Percentiles rank a stretch among this genome's conserved stretches.
Evolutionary conservation across 2,888 invertebrate species (phyloP).

Genomic region (Cremastobaeus sp.): DNA sequence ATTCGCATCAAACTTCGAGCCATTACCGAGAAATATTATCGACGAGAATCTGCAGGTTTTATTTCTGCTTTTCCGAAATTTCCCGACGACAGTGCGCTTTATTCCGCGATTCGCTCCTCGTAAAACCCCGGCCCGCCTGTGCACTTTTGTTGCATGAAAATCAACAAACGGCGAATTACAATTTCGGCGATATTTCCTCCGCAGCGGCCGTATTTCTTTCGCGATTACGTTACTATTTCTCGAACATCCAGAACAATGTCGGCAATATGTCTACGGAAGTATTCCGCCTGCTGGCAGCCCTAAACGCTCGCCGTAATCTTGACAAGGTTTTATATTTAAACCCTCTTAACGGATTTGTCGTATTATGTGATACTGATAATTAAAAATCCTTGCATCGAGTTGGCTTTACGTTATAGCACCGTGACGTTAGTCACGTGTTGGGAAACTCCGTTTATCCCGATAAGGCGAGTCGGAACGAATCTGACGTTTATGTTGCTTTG

Average conservation of each 20-base stretch:
- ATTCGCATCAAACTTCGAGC: conserved; percentile 49
- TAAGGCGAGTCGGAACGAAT: conserved; percentile 42
- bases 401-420: conserved; percentile 48
- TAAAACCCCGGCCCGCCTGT: no score
- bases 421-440: conserved; percentile 52
- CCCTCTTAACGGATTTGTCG: conserved; percentile 54
- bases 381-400: conserved; percentile 52
- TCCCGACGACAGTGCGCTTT: no score
- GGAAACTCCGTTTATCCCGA: conserved; percentile 36
- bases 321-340: conserved; percentile 54
- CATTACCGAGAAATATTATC: conserved; percentile 52
- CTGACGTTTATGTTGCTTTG: conserved; percentile 54
- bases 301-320: conserved; percentile 51
- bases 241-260: conserved; percentile 4
- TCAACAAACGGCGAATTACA: no score
- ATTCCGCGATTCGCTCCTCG: no score
- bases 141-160: no score
- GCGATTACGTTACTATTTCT: background rate
- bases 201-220: conserved; percentile 4
- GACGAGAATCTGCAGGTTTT: conserved; percentile 29
- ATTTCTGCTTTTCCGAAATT: conserved; percentile 22
- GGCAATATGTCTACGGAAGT: conserved; percentile 12
- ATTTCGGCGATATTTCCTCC: no score
- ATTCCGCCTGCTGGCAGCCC: conserved; percentile 7
- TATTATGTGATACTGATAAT: conserved; percentile 58